Base-by-base conservation (phyloP, 2,888 invertebrate species). In the Digitonthophagus gazella region DNA sequence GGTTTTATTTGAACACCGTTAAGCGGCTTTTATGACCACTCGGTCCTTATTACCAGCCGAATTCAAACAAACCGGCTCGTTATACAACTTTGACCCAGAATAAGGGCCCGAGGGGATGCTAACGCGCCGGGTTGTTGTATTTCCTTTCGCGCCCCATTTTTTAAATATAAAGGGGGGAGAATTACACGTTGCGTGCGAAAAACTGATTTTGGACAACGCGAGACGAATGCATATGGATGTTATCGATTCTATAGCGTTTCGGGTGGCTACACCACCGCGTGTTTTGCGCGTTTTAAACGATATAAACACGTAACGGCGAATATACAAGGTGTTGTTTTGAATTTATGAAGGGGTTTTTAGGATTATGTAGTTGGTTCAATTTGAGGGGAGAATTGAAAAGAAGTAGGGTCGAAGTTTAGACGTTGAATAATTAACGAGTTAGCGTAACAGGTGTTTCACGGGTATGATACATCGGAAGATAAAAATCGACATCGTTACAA, bases 361-460 rank as follows among this genome's bases (percentile, higher is more conserved):
- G n/a, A n/a, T n/a, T n/a, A n/a, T n/a, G n/a, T n/a, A n/a, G n/a
- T n/a, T n/a, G n/a, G n/a, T n/a, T n/a, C n/a, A n/a, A n/a, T n/a
- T n/a, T n/a, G n/a, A n/a, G n/a, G n/a, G n/a, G n/a, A n/a, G n/a
- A n/a, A n/a, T n/a, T n/a, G n/a, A n/a, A n/a, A n/a, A n/a, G n/a
- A n/a, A n/a, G n/a, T n/a, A n/a, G 3, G 28, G 28, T 44, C 11
- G 6, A 11, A 44, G 28, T 58, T 18, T 58, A 8, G 58, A n/a
- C 18, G 61, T 16, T 61, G 61, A 61, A 61, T 61, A 61, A 61
- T 19, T n/a, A 3, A 61, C 1, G 2, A 19, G 19, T 57, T 6
- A 19, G 18, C 61, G 19, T 19, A 61, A 61, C 61, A 61, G 61
- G 61, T 61, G 61, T 19, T 61, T 44, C 28, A 22, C n/a, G 22